These are phyloP conservation scores for Coremacera marginata DNA, from an alignment of 2,888 invertebrate genomes.

Conservation along the genomic window DNA sequence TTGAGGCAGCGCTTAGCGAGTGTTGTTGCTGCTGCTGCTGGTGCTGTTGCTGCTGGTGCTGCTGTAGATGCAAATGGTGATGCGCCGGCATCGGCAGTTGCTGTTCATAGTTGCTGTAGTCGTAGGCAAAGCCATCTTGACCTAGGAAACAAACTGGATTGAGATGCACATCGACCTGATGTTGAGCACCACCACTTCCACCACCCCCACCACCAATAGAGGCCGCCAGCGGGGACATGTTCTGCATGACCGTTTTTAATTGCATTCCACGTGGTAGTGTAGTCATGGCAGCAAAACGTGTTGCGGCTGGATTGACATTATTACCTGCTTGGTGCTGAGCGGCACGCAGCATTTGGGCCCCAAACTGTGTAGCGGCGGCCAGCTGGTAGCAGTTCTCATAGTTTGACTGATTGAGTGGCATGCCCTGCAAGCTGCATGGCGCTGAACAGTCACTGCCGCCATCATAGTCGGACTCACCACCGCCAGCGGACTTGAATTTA, in stretches of 20 bases:
- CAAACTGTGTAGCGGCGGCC: slow-evolving; percentile 71
- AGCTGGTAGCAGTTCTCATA: slow-evolving; percentile 68
- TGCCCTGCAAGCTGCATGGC: slow-evolving; percentile 56
- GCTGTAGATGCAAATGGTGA: slow-evolving; percentile 48
- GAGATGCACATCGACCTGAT: slow-evolving; percentile 80
- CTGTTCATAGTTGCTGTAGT: slow-evolving; percentile 67
- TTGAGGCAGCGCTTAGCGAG: slow-evolving; percentile 48
- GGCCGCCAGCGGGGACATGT: slow-evolving; percentile 39
- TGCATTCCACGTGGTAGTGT: slow-evolving; percentile 71
- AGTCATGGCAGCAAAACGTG: slow-evolving; percentile 70
- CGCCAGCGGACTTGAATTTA: slow-evolving; percentile 67
- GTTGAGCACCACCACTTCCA: slow-evolving; percentile 66
- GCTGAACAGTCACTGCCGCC: slow-evolving; percentile 64
- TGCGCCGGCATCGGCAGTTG: slow-evolving; percentile 54
- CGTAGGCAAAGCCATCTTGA: slow-evolving; percentile 78
- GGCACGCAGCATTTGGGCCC: slow-evolving; percentile 69
- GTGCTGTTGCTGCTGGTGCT: slow-evolving; percentile 53
- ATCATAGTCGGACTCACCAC: slow-evolving; percentile 61
- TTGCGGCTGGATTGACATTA: slow-evolving; percentile 47
- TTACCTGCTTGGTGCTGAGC: slow-evolving; percentile 48
- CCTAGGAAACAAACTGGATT: slow-evolving; percentile 83
- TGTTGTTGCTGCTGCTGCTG: slow-evolving; percentile 55
- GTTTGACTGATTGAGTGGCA: slow-evolving; percentile 45
- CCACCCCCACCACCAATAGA: background rate
- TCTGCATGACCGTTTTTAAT: slow-evolving; percentile 64